Conservation (phyloP, 2,113 vertebrate species). For the Poeciliopsis occidentalis region DNA sequence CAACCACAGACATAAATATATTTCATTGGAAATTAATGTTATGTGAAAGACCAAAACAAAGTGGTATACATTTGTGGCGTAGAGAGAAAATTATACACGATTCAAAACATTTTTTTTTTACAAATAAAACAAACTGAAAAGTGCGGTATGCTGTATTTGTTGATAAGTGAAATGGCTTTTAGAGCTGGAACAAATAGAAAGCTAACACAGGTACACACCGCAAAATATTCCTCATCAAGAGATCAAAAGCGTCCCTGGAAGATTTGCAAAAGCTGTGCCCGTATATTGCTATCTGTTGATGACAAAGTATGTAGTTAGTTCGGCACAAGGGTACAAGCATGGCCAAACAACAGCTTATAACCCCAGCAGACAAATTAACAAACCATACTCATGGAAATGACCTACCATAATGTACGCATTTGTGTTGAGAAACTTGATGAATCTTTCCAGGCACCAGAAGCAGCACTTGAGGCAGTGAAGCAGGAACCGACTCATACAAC, state of each 20-base stretch:
- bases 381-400: background rate
- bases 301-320: background rate
- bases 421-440: constrained; percentile 95
- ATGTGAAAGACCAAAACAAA: no score
- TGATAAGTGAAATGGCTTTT: background rate
- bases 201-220: constrained; percentile 78
- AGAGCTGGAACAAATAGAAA: background rate
- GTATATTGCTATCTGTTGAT: constrained; percentile 90
- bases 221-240: constrained; percentile 94
- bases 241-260: constrained; percentile 90
- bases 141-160: background rate
- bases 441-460: constrained; percentile 96
- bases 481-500: constrained; percentile 83
- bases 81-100: no score
- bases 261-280: constrained; percentile 95
- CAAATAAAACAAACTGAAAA: no score
- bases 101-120: no score
- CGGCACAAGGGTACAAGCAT: background rate
- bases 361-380: background rate
- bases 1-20: no score
- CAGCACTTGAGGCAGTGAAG: constrained; percentile 93
- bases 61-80: no score
- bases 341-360: background rate
- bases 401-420: constrained; percentile 98
- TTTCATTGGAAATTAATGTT: no score